Evolutionary conservation across 2,797 vertebrate species (phyloP).

Genomic region (Channallabes apus): DNA sequence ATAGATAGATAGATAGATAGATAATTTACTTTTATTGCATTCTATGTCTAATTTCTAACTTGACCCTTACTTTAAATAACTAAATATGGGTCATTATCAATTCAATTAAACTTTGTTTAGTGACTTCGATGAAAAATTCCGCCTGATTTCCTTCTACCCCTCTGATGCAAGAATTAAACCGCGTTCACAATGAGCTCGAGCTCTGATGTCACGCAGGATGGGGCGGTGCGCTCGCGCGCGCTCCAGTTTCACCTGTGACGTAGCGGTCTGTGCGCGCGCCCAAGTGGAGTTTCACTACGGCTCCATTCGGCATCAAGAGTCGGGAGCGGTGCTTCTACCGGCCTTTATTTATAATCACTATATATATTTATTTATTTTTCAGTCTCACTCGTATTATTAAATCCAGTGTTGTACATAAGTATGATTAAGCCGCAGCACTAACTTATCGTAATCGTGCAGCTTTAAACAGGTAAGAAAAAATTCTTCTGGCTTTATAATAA

Average conservation of each 20-base stretch:
- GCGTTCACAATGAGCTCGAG: too few species aligned
- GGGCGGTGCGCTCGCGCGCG: neutral
- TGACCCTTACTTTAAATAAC: too few species aligned
- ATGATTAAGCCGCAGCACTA: neutral
- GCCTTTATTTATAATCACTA: slow-evolving; percentile 29
- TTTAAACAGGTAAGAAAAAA: slow-evolving; percentile 6
- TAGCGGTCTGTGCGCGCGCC: neutral
- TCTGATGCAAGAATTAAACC: too few species aligned
- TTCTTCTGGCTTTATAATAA: neutral
- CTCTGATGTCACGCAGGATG: neutral
- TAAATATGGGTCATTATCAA: too few species aligned
- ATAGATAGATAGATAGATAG: too few species aligned
- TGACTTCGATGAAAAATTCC: too few species aligned
- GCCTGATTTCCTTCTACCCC: too few species aligned
- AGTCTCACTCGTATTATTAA: neutral
- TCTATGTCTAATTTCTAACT: too few species aligned
- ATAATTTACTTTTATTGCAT: too few species aligned
- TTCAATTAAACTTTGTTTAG: too few species aligned
- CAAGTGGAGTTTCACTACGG: slow-evolving; percentile 54
- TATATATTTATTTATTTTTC: neutral
- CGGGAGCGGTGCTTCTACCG: slow-evolving; percentile 58
- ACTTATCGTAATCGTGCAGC: neutral
- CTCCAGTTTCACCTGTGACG: slow-evolving; percentile 21
- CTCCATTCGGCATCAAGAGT: slow-evolving; percentile 48
- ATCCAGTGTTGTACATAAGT: neutral